These are phyloP conservation scores for Cremastinae sp. DNA, from an alignment of 2,888 invertebrate species.

Conservation along the genomic window DNA sequence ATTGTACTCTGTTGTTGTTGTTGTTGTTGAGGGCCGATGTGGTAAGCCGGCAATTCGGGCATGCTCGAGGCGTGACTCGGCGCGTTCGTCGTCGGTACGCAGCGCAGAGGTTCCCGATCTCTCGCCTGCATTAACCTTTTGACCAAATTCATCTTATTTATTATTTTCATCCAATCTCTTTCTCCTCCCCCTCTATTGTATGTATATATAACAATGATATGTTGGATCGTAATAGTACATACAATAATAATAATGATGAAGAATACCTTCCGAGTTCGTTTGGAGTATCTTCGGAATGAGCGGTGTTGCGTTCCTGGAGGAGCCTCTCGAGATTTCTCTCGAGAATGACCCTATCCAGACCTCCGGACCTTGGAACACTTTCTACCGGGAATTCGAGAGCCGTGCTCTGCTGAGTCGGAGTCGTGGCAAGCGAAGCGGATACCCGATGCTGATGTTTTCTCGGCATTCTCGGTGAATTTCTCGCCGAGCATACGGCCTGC, in stretches of 20 bases:
- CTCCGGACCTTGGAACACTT: constrained; percentile 72
- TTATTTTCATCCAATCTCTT: too few relatives aligned
- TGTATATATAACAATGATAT: too few relatives aligned
- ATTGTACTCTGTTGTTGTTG: constrained; percentile 63
- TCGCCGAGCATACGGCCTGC: constrained; percentile 78
- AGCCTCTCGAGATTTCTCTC: constrained; percentile 86
- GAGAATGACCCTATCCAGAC: constrained; percentile 86
- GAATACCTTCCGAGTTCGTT: constrained; percentile 76
- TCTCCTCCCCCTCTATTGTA: too few relatives aligned
- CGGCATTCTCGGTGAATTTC: constrained; percentile 82
- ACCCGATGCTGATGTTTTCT: constrained; percentile 80
- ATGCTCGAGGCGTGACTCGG: constrained; percentile 84
- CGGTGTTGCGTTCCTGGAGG: constrained; percentile 81
- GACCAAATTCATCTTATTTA: neutral
- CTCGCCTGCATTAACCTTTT: constrained; percentile 81
- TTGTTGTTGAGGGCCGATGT: too few relatives aligned
- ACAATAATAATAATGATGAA: neutral
- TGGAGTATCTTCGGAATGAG: constrained; percentile 74
- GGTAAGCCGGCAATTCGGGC: constrained; percentile 83
- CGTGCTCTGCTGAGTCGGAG: constrained; percentile 73
- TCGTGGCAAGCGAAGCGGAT: constrained; percentile 75
- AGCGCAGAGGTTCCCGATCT: constrained; percentile 83
- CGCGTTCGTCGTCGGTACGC: constrained; percentile 73
- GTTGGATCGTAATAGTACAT: too few relatives aligned
- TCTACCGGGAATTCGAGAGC: constrained; percentile 67